phyloP scores from a whole-genome alignment of 2,888 invertebrate genomes.

The Eristalis arbustorum region DNA sequence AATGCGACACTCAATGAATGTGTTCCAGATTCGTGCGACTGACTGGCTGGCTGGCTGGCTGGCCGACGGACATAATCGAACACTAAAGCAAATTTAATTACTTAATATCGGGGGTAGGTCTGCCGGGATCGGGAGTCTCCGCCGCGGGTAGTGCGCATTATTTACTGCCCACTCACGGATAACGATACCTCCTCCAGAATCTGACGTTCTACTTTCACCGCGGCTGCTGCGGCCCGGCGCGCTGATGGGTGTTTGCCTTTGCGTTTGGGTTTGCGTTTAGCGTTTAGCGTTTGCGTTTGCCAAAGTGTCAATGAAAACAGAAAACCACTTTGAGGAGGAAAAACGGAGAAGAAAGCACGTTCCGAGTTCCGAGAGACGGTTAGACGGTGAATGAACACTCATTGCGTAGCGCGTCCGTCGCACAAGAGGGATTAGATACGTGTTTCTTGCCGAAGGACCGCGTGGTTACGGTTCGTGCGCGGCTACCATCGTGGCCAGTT shows the following conservation, averaged over 20 bases:
- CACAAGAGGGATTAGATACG: not conserved
- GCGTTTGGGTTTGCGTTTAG: slow-evolving; percentile 18
- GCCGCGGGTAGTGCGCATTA: slow-evolving; percentile 19
- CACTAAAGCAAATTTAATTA: slow-evolving; percentile 60
- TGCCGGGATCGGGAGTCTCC: not conserved
- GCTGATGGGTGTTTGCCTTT: slow-evolving; percentile 45
- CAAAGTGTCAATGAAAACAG: slow-evolving; percentile 41
- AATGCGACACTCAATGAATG: slow-evolving; percentile 52
- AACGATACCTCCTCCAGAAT: slow-evolving; percentile 53
- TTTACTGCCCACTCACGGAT: slow-evolving; percentile 36
- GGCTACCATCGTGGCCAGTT: not conserved
- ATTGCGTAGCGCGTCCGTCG: slow-evolving; percentile 1
- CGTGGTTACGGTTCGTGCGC: not conserved
- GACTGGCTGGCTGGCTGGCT: too few species aligned
- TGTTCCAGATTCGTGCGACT: slow-evolving; percentile 49
- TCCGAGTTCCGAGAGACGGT: not conserved
- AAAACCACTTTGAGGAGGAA: slow-evolving; percentile 43
- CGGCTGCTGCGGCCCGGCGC: not conserved
- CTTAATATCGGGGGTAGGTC: slow-evolving; percentile 43
- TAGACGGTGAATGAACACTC: slow-evolving; percentile 37
- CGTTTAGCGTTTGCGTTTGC: not conserved
- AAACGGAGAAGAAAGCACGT: slow-evolving; percentile 34
- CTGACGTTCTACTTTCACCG: slow-evolving; percentile 72
- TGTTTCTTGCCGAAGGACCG: slow-evolving; percentile 8
- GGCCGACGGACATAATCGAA: slow-evolving; percentile 51